phyloP scores from a whole-genome alignment of 2,888 invertebrate genomes.

The Idaea biselata region DNA sequence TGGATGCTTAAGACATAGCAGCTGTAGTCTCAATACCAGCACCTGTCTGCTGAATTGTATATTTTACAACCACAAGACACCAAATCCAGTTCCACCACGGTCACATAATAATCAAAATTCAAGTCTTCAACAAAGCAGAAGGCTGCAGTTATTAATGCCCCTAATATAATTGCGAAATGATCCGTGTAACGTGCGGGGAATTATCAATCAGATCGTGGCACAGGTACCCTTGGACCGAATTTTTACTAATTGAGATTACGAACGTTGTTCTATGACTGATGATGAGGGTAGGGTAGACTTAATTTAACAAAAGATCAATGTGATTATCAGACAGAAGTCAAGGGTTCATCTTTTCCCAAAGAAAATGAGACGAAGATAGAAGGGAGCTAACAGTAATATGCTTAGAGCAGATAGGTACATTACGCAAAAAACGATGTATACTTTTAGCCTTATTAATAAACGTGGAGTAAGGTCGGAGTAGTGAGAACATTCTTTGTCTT shows the following conservation, averaged over 20 bases:
- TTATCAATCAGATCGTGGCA: slow-evolving; percentile 14
- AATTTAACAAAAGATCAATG: not conserved
- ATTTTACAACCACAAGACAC: not conserved
- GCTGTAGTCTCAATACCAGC: not conserved
- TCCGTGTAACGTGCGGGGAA: slow-evolving; percentile 11
- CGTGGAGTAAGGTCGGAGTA: too few species aligned
- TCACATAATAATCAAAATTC: not conserved
- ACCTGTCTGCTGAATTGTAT: not conserved
- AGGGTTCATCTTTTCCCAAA: not conserved
- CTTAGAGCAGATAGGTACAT: too few species aligned
- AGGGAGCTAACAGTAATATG: too few species aligned
- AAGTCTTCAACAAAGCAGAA: not conserved
- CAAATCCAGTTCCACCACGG: not conserved
- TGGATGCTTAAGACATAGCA: too few species aligned
- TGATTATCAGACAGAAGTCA: not conserved
- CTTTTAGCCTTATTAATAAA: too few species aligned
- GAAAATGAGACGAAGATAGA: not conserved
- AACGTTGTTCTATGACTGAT: not conserved
- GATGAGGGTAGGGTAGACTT: not conserved
- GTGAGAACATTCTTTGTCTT: too few species aligned
- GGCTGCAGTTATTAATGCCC: not conserved
- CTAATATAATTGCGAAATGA: slow-evolving; percentile 13
- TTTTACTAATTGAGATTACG: not conserved
- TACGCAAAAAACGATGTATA: too few species aligned
- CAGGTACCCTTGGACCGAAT: not conserved